Evolutionary conservation across 2,888 invertebrate species (phyloP).

Genomic region (Spicauda simplicius): DNA sequence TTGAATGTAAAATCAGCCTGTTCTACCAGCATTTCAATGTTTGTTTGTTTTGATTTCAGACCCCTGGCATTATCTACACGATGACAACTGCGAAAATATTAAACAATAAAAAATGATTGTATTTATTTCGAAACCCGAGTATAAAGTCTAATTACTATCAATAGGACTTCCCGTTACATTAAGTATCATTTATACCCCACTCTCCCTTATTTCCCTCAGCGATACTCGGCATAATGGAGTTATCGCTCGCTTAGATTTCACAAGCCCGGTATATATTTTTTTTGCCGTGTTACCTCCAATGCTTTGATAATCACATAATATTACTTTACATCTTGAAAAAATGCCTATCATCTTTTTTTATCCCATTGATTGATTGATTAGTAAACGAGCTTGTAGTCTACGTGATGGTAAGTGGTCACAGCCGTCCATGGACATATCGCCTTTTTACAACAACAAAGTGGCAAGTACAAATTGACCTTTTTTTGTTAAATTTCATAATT

Average conservation of each 20-base stretch:
- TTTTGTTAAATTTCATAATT: too few relatives aligned
- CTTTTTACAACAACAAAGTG: too few relatives aligned
- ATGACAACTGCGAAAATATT: not conserved
- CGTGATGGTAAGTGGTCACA: too few relatives aligned
- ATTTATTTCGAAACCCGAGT: too few relatives aligned
- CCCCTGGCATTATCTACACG: not conserved
- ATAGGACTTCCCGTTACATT: not conserved
- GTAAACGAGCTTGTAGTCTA: too few relatives aligned
- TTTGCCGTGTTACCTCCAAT: not conserved
- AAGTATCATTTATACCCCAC: not conserved
- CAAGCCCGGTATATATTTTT: not conserved
- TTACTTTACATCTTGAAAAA: too few relatives aligned
- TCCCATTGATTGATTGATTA: too few relatives aligned
- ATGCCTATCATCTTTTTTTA: too few relatives aligned
- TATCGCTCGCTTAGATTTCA: not conserved
- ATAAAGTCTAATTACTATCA: not conserved
- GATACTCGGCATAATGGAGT: not conserved
- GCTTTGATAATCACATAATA: not conserved
- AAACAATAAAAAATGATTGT: not conserved
- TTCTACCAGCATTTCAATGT: too few relatives aligned
- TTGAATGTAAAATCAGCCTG: too few relatives aligned
- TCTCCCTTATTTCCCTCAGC: conserved; percentile 1
- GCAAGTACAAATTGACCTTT: too few relatives aligned
- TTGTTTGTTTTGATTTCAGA: not conserved
- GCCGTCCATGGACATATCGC: too few relatives aligned